Evolutionary conservation across 2,797 vertebrate genomes (phyloP).

Genomic region (Tarsius wallacei): DNA sequence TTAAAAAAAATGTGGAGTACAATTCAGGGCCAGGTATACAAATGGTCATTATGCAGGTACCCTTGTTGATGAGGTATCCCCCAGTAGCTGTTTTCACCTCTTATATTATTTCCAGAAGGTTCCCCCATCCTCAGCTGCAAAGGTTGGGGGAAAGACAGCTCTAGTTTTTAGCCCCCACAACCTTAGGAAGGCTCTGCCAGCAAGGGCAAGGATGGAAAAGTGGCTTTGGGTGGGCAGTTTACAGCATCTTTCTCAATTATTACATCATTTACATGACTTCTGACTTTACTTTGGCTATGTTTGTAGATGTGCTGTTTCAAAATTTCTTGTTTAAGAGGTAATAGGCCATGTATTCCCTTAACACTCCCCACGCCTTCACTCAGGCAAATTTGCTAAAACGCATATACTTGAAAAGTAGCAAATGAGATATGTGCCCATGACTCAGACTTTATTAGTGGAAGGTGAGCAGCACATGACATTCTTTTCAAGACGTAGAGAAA

Average conservation of each 20-base stretch:
- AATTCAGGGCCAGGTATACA: too few species aligned
- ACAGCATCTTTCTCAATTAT: neutral
- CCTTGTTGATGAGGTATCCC: too few species aligned
- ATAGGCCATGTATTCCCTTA: accelerated
- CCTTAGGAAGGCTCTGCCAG: neutral
- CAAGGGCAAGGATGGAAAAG: neutral
- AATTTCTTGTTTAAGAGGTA: neutral
- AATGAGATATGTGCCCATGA: neutral
- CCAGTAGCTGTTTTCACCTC: too few species aligned
- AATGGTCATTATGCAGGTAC: too few species aligned
- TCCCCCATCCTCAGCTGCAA: accelerated
- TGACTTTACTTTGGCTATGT: neutral
- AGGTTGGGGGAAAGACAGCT: accelerated
- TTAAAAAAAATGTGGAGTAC: too few species aligned
- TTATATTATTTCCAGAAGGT: too few species aligned
- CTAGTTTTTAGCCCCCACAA: neutral
- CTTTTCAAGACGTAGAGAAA: neutral
- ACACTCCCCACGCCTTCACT: neutral
- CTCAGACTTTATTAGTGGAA: neutral
- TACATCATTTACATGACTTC: neutral
- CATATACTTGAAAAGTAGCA: neutral
- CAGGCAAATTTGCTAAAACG: neutral
- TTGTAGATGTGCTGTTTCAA: neutral
- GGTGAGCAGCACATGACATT: accelerated
- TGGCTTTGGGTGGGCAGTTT: neutral